phyloP scores from a whole-genome alignment of 1,140 invertebrate species.

The Subanguina moxae region DNA sequence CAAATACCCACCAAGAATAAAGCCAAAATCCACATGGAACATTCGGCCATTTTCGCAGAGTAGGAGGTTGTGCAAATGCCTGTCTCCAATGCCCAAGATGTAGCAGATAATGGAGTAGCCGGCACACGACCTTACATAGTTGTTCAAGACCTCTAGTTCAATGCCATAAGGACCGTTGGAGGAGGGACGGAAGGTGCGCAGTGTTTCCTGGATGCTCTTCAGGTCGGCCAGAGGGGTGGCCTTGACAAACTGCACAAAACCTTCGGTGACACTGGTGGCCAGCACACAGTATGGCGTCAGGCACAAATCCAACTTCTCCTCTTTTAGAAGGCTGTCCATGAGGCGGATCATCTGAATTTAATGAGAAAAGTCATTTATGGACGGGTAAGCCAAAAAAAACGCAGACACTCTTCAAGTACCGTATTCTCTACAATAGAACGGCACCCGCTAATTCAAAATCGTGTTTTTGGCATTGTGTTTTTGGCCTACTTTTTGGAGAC shows the following conservation, averaged over 20 bases:
- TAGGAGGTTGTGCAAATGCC: constrained; percentile 93
- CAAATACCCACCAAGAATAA: constrained; percentile 66
- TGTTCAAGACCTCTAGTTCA: constrained; percentile 88
- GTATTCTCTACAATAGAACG: too few species aligned
- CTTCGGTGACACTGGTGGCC: constrained; percentile 86
- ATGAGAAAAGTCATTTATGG: too few species aligned
- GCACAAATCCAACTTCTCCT: constrained; percentile 90
- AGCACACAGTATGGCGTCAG: constrained; percentile 87
- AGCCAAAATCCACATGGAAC: constrained; percentile 99
- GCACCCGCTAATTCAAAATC: too few species aligned
- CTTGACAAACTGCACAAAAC: constrained; percentile 93
- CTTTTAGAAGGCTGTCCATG: constrained; percentile 84
- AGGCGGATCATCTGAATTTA: constrained; percentile 85
- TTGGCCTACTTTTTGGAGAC: too few species aligned
- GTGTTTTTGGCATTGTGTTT: too few species aligned
- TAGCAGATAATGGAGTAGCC: constrained; percentile 99
- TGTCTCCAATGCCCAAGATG: constrained; percentile 89
- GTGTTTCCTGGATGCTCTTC: constrained; percentile 63
- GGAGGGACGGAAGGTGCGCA: constrained; percentile 80
- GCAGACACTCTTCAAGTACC: too few species aligned
- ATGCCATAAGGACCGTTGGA: constrained; percentile 84
- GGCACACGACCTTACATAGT: constrained; percentile 76
- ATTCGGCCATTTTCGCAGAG: constrained; percentile 69
- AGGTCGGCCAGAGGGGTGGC: constrained; percentile 63
- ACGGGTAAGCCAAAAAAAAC: too few species aligned